Evolutionary conservation across 2,113 vertebrate species (phyloP).

Genomic region (Gambusia affinis): DNA sequence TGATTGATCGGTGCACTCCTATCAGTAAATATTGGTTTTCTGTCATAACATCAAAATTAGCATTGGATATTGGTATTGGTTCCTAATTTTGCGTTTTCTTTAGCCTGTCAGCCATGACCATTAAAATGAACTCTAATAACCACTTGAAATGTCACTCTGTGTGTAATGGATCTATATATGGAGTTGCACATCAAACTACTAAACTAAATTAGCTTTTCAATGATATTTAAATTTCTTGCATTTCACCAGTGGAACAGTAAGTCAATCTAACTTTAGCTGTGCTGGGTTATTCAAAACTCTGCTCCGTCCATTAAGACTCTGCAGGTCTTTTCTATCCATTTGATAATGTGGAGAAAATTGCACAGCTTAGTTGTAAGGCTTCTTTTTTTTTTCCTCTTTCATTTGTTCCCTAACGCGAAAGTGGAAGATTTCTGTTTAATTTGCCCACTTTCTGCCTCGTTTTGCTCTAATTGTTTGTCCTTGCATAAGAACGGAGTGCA

Average conservation of each 20-base stretch:
- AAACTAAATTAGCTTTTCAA: not conserved
- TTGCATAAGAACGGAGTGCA: slow-evolving; percentile 36
- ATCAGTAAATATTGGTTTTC: no score
- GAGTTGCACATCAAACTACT: not conserved
- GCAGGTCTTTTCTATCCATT: not conserved
- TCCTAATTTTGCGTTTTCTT: no score
- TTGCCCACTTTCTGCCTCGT: slow-evolving; percentile 23
- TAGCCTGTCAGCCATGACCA: not conserved
- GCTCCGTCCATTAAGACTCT: not conserved
- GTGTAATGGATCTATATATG: not conserved
- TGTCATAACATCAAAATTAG: no score
- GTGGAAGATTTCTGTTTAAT: slow-evolving; percentile 24
- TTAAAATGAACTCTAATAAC: not conserved
- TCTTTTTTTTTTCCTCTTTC: not conserved
- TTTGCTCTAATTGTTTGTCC: slow-evolving; percentile 49
- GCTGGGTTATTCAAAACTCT: not conserved
- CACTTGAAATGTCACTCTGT: not conserved
- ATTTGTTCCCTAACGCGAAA: slow-evolving; percentile 34
- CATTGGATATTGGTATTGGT: no score
- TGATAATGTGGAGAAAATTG: slow-evolving; percentile 4
- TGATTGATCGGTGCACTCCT: no score
- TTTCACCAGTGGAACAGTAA: not conserved
- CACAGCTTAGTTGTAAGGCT: not conserved
- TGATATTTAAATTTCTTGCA: not conserved
- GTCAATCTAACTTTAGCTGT: not conserved